Evolutionary conservation across 2,797 vertebrate genomes (phyloP), one percentile per base, ranked within the genome.

Genomic region (Acipenser oxyrinchus): DNA sequence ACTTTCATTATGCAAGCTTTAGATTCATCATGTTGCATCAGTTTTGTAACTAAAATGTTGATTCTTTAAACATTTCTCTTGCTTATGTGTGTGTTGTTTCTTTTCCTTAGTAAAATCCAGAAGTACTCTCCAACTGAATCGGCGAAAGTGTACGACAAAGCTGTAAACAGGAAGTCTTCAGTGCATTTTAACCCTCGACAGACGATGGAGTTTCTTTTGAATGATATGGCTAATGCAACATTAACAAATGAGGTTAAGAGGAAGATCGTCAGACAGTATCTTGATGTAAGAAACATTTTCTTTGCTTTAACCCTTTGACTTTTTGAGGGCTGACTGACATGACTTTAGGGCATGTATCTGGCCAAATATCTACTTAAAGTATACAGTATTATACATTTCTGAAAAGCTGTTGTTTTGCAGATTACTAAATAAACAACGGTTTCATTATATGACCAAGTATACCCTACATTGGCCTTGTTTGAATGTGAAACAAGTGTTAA

Each of bases 121-220:
- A 98, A 99, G 81, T 99, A 99, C 64, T 99, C 96, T 49, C 97
- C 97, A 0, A 95, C 96, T n/a, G 96, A 99, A 83, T 93, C 95
- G 23, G 96, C 97, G 66, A 99, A 99, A 86, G 91, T 98, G 4
- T 99, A 99, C 70, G 97, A 99, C 84, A 99, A 99, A 84, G 85
- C 94, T 0, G 96, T 98, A 81, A 98, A 96, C 86, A 87, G 96
- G 83, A 99, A 99, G 79, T 84, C 89, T 4, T 93, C 91, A 73
- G 88, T 97, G 63, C 94, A 94, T 85, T 99, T 98, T 83, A 91
- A 90, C 78, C 97, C 97, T 55, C 93, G 91, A 67, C 97, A 98
- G 88, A 99, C 95, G 48, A 70, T 99, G 77, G 92, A 96, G 76
- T 98, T 93, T 81, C 83, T 99, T 68, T 87, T 83, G 75, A 93